phyloP scores from a whole-genome alignment of 2,113 vertebrate species.

The Ciconia boyciana region DNA sequence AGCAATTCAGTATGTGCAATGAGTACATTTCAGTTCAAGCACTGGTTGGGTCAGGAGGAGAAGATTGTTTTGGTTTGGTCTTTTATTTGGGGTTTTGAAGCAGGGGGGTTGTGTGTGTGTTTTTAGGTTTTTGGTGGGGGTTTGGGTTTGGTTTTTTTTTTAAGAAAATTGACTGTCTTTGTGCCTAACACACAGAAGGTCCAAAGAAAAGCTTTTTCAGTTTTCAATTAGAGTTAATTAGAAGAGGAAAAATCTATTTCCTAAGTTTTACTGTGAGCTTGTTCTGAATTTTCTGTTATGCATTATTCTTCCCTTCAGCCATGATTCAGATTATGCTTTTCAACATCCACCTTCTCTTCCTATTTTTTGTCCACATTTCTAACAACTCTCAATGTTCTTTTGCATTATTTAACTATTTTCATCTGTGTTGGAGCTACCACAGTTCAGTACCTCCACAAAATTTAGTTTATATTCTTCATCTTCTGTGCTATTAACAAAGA shows the following conservation, averaged over 20 bases:
- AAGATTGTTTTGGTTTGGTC: background rate
- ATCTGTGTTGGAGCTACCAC: background rate
- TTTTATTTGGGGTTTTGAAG: background rate
- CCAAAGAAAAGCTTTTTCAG: background rate
- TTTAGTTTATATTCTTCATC: background rate
- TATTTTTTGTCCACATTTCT: background rate
- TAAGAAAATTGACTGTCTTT: background rate
- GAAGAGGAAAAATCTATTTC: background rate
- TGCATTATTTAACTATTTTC: background rate
- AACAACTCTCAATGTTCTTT: background rate
- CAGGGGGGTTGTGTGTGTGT: accelerated
- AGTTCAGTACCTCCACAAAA: background rate
- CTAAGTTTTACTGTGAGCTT: background rate
- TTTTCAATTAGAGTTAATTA: background rate
- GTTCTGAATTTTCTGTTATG: background rate
- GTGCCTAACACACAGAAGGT: background rate
- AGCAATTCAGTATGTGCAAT: background rate
- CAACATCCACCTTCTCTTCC: background rate
- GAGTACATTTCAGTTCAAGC: background rate
- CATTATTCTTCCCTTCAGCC: background rate
- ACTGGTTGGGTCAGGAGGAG: background rate
- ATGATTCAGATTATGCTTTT: background rate
- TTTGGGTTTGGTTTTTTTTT: background rate
- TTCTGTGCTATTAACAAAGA: slow-evolving; percentile 21
- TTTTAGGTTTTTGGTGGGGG: background rate